A percentile compares a stretch with the other conserved stretches of the same genome.
These are phyloP conservation scores for Lepilemur septentrionalis DNA, from an alignment of 2,797 vertebrate genomes.

Conservation along the genomic window DNA sequence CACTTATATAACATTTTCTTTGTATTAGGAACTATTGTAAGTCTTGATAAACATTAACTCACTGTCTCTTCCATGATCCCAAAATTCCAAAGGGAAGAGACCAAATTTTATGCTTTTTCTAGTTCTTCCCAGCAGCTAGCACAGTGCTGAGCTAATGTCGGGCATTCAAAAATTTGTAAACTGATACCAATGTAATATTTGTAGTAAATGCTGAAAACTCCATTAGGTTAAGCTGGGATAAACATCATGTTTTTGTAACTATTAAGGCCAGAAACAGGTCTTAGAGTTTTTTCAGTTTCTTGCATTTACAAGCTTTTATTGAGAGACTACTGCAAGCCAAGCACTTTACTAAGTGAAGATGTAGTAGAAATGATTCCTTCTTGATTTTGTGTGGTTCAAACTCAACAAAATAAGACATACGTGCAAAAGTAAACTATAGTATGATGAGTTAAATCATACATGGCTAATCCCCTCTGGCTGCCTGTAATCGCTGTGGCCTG, in stretches of 20 bases:
- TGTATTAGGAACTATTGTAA: not conserved
- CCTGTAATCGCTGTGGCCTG: not conserved
- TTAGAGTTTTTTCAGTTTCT: not conserved
- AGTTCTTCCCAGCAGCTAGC: not conserved
- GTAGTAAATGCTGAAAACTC: not conserved
- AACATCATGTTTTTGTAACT: not conserved
- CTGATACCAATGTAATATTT: not conserved
- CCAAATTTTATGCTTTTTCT: not conserved
- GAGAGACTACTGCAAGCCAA: not conserved
- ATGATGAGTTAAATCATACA: not conserved
- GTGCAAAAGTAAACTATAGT: not conserved
- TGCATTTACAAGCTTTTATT: not conserved
- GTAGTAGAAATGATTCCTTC: not conserved
- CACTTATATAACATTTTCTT: not conserved
- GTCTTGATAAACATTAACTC: not conserved
- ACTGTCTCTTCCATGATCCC: not conserved
- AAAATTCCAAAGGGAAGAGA: not conserved
- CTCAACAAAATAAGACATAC: not conserved
- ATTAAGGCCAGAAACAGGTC: not conserved
- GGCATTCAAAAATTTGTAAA: not conserved
- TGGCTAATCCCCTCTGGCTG: too few species aligned
- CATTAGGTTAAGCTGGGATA: not conserved
- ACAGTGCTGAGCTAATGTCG: not conserved
- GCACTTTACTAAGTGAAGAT: not conserved
- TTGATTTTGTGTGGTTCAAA: not conserved